phyloP scores from a whole-genome alignment of 2,888 invertebrate species.

The Phaedon cochleariae region DNA sequence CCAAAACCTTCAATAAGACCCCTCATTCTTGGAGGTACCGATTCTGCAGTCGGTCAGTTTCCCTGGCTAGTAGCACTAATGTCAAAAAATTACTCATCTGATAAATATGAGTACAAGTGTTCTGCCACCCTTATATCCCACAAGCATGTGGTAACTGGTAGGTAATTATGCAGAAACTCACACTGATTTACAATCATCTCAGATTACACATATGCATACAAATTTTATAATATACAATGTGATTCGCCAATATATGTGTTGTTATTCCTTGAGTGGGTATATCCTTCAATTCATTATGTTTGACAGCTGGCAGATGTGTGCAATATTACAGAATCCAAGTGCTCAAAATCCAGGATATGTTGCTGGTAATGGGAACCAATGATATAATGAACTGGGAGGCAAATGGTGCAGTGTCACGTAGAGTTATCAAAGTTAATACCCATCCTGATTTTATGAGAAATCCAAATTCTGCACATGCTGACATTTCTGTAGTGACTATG shows the following conservation, averaged over 20 bases:
- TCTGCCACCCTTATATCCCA: slow-evolving; percentile 53
- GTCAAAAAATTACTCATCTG: slow-evolving; percentile 26
- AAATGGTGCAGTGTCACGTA: slow-evolving; percentile 47
- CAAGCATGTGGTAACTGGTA: slow-evolving; percentile 56
- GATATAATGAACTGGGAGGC: slow-evolving; percentile 52
- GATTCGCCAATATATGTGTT: background rate
- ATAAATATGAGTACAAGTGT: slow-evolving; percentile 53
- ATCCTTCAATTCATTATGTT: background rate
- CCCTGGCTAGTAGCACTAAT: slow-evolving; percentile 55
- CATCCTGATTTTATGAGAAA: slow-evolving; percentile 48
- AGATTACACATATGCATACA: background rate
- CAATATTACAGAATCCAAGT: slow-evolving; percentile 47
- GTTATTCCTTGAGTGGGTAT: slow-evolving; percentile 1
- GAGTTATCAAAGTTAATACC: slow-evolving; percentile 56
- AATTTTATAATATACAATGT: background rate
- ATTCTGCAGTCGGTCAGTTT: slow-evolving; percentile 46
- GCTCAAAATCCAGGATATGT: slow-evolving; percentile 47
- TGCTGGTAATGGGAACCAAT: slow-evolving; percentile 54
- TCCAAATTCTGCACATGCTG: slow-evolving; percentile 55
- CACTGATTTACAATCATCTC: no score
- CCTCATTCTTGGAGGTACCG: slow-evolving; percentile 49
- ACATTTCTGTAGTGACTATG: slow-evolving; percentile 64
- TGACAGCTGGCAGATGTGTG: slow-evolving; percentile 52
- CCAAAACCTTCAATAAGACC: slow-evolving; percentile 39
- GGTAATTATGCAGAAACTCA: background rate